phyloP scores from a whole-genome alignment of 2,888 invertebrate species.

The Tiliacea citrago region DNA sequence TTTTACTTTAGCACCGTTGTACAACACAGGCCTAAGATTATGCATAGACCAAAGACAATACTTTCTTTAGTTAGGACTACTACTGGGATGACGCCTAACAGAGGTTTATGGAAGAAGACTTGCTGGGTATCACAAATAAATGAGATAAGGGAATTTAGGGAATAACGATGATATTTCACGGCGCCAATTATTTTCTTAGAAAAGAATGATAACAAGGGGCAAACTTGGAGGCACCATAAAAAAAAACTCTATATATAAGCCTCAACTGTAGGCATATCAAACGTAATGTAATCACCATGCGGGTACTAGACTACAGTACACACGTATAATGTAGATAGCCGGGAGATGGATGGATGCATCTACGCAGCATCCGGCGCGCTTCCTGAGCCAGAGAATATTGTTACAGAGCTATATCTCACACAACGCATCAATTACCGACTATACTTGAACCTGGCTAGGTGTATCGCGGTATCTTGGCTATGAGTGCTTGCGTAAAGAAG shows the following conservation, averaged over 20 bases:
- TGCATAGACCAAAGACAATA: background rate
- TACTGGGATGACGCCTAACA: no score
- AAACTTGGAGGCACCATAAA: background rate
- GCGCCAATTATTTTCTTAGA: background rate
- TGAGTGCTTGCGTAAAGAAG: background rate
- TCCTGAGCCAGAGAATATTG: slow-evolving; percentile 53
- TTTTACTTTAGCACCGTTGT: background rate
- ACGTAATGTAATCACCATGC: slow-evolving; percentile 15
- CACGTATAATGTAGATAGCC: slow-evolving; percentile 25
- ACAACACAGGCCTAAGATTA: no score
- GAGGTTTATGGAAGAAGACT: background rate
- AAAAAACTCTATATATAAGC: no score
- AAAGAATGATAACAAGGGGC: background rate
- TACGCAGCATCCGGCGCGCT: slow-evolving; percentile 46
- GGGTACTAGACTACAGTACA: background rate
- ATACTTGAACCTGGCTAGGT: background rate
- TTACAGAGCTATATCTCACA: slow-evolving; percentile 16
- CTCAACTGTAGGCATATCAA: background rate
- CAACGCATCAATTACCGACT: slow-evolving; percentile 32
- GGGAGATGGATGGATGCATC: slow-evolving; percentile 52
- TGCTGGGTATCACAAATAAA: background rate
- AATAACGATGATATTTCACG: background rate
- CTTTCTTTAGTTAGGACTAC: background rate
- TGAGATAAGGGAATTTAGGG: background rate
- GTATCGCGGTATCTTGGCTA: background rate